phyloP scores from a whole-genome alignment of 2,888 invertebrate species.

The Polymixis flavicincta region DNA sequence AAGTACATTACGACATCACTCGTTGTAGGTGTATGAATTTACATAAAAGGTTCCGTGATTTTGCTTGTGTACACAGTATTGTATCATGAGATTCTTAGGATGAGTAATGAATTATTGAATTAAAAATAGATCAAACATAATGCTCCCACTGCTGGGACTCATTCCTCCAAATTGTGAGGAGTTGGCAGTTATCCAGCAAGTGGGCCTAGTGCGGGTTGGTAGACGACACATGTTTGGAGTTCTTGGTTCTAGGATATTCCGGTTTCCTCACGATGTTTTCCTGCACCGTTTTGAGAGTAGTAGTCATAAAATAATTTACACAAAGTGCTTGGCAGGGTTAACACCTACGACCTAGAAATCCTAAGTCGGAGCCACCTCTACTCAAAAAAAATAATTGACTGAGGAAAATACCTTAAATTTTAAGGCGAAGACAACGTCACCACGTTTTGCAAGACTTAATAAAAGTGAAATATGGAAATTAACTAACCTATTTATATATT shows the following conservation, averaged over 20 bases:
- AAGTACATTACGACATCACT: conserved; percentile 22
- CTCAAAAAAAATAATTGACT: not conserved
- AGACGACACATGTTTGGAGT: not conserved
- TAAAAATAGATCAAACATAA: not conserved
- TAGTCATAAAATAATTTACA: too few species aligned
- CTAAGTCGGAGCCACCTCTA: not conserved
- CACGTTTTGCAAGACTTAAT: not conserved
- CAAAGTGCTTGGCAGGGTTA: not conserved
- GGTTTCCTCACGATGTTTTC: too few species aligned
- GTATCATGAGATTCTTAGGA: not conserved
- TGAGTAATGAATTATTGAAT: not conserved
- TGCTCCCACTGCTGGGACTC: not conserved
- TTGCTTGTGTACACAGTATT: not conserved
- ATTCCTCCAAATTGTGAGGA: not conserved
- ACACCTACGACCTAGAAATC: not conserved
- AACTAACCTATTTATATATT: not conserved
- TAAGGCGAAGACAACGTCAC: not conserved
- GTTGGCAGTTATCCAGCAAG: not conserved
- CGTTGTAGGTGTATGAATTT: conserved; percentile 8
- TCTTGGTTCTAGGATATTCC: not conserved
- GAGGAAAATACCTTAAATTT: not conserved
- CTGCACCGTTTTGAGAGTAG: too few species aligned
- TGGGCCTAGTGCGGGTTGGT: not conserved
- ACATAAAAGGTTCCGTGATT: conserved; percentile 17
- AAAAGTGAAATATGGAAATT: not conserved